Evolutionary conservation across 1,140 invertebrate genomes (phyloP).

Genomic region (Trichogramma pretiosum): DNA sequence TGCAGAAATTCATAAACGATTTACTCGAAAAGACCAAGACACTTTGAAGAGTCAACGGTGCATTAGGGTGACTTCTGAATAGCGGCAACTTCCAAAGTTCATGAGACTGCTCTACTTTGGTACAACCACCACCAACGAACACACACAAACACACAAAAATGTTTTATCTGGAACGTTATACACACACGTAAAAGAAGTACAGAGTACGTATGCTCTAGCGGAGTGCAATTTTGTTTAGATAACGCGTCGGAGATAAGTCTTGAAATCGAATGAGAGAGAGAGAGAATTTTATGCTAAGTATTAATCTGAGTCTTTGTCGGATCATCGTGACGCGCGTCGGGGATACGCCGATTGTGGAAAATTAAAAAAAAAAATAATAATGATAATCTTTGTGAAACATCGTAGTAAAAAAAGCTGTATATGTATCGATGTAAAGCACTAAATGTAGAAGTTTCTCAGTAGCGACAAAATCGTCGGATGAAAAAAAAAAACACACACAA

Average conservation of each 20-base stretch:
- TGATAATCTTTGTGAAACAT: neutral
- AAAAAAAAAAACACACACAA: no score
- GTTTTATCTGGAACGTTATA: slow-evolving; percentile 1
- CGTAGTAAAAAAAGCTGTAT: no score
- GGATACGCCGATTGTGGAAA: no score
- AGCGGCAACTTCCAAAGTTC: slow-evolving; percentile 7
- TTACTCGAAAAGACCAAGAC: slow-evolving; percentile 82
- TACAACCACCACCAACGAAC: slow-evolving; percentile 8
- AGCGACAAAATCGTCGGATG: slow-evolving; percentile 16
- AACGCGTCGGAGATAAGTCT: slow-evolving; percentile 13
- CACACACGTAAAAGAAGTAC: slow-evolving; percentile 1
- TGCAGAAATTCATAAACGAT: slow-evolving; percentile 83
- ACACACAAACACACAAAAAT: slow-evolving; percentile 11
- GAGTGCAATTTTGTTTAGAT: slow-evolving; percentile 7
- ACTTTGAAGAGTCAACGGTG: slow-evolving; percentile 49
- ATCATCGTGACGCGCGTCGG: neutral
- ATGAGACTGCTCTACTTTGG: neutral
- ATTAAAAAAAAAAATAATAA: neutral
- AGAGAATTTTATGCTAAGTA: slow-evolving; percentile 5
- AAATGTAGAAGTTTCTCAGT: slow-evolving; percentile 11
- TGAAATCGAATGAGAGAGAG: slow-evolving; percentile 10
- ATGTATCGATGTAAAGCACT: slow-evolving; percentile 4
- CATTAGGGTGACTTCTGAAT: slow-evolving; percentile 1
- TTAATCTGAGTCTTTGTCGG: neutral
- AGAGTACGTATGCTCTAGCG: slow-evolving; percentile 3